Conservation (phyloP, 2,888 invertebrate species). For the Drosophila kokeensis region DNA sequence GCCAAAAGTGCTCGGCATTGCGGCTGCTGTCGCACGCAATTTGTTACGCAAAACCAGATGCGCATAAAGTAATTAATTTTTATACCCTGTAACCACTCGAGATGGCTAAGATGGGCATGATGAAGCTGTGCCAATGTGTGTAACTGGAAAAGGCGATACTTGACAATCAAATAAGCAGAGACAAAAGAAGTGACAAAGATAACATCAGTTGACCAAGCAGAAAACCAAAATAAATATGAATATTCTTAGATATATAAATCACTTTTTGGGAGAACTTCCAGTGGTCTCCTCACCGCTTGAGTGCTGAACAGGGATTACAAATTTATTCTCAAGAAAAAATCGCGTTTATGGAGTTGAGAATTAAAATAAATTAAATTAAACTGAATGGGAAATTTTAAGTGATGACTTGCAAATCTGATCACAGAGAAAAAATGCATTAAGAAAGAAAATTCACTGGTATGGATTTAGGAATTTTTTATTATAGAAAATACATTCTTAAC, state of each 20-base stretch:
- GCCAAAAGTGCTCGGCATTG: slow-evolving; percentile 45
- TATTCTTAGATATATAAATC: not conserved
- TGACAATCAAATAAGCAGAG: not conserved
- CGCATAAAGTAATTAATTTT: slow-evolving; percentile 77
- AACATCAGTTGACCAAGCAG: not conserved
- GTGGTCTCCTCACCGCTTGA: not conserved
- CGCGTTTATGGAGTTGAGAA: not conserved
- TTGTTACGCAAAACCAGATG: slow-evolving; percentile 66
- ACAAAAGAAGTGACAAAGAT: not conserved
- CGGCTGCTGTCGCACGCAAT: slow-evolving; percentile 55
- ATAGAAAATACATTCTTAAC: no score
- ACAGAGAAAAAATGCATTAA: not conserved
- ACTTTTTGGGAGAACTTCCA: not conserved
- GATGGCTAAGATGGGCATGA: not conserved
- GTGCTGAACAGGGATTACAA: not conserved
- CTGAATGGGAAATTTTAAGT: not conserved
- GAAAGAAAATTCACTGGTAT: not conserved
- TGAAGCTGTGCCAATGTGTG: not conserved
- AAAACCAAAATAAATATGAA: not conserved
- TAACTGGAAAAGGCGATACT: not conserved
- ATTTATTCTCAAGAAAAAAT: not conserved
- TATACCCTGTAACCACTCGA: slow-evolving; percentile 1
- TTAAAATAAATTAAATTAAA: no score
- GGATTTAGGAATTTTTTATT: no score
- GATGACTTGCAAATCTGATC: not conserved